A percentile compares a stretch with the other conserved stretches of the same genome.
Evolutionary conservation across 2,888 invertebrate genomes (phyloP).

Genomic region (Lypha dubia): DNA sequence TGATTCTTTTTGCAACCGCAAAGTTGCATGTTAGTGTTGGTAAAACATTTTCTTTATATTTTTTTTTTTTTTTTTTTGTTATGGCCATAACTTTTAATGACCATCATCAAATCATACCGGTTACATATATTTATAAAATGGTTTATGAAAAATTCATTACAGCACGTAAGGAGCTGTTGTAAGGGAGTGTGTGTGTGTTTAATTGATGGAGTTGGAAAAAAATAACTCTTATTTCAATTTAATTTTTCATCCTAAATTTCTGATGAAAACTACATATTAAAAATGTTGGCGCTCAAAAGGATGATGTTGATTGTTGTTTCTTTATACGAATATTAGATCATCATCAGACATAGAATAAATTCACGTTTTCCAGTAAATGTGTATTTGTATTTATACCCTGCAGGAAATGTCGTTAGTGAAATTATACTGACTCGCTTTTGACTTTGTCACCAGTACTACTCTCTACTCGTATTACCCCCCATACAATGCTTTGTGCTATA

Average conservation of each 20-base stretch:
- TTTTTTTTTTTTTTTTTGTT: conserved; percentile 33
- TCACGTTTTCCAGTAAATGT: neutral
- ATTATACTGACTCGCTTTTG: no score
- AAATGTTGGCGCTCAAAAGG: conserved; percentile 36
- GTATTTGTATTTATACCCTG: no score
- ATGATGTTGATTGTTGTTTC: conserved; percentile 38
- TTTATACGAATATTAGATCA: conserved; percentile 69
- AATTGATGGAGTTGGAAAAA: conserved; percentile 21
- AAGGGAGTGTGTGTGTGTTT: neutral
- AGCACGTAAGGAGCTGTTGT: neutral
- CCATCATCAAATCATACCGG: conserved; percentile 44
- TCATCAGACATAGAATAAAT: conserved; percentile 54
- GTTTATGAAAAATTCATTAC: conserved; percentile 38
- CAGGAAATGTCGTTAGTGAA: no score
- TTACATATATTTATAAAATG: conserved; percentile 41
- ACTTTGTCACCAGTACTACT: no score
- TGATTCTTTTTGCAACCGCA: conserved; percentile 54
- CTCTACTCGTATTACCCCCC: no score
- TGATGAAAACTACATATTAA: conserved; percentile 69
- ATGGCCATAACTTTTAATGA: conserved; percentile 62
- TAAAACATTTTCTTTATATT: conserved; percentile 39
- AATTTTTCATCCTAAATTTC: conserved; percentile 63
- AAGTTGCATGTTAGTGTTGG: conserved; percentile 47
- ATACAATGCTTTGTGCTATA: no score
- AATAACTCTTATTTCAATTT: conserved; percentile 50